Conservation (phyloP, 2,888 invertebrate species). For the Tetropium fuscum region DNA sequence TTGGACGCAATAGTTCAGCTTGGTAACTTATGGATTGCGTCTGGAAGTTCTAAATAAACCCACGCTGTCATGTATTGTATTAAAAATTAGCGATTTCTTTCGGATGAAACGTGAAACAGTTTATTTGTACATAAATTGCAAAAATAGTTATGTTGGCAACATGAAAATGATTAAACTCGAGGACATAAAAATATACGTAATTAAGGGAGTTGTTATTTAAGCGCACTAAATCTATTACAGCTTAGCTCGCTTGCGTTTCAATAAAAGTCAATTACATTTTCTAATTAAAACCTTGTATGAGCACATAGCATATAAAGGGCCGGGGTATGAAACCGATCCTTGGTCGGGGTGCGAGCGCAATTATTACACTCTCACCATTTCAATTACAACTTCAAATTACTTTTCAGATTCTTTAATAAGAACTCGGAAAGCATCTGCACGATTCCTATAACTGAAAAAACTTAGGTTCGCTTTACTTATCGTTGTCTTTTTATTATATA, state of each 20-base stretch:
- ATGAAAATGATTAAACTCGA: too few species aligned
- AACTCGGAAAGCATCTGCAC: constrained; percentile 52
- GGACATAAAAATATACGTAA: constrained; percentile 55
- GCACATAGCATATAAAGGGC: constrained; percentile 53
- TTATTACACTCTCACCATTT: constrained; percentile 67
- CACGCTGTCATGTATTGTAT: too few species aligned
- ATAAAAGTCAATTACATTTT: constrained; percentile 65
- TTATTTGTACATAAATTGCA: too few species aligned
- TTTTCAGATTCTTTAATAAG: constrained; percentile 67
- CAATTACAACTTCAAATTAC: constrained; percentile 68
- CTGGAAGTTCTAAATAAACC: too few species aligned
- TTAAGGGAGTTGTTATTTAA: constrained; percentile 62
- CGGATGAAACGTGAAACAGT: too few species aligned
- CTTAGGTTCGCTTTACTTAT: constrained; percentile 33
- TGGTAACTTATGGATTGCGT: too few species aligned
- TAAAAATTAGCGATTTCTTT: too few species aligned
- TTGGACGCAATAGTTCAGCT: too few species aligned
- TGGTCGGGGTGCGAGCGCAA: constrained; percentile 56
- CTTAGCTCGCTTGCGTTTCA: constrained; percentile 60
- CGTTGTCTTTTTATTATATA: constrained; percentile 38
- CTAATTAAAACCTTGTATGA: constrained; percentile 64
- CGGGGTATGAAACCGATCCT: constrained; percentile 58
- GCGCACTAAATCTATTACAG: constrained; percentile 60
- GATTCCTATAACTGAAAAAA: constrained; percentile 46
- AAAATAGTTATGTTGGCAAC: too few species aligned